Evolutionary conservation across 2,113 vertebrate genomes (phyloP).

Genomic region (Numida meleagris): DNA sequence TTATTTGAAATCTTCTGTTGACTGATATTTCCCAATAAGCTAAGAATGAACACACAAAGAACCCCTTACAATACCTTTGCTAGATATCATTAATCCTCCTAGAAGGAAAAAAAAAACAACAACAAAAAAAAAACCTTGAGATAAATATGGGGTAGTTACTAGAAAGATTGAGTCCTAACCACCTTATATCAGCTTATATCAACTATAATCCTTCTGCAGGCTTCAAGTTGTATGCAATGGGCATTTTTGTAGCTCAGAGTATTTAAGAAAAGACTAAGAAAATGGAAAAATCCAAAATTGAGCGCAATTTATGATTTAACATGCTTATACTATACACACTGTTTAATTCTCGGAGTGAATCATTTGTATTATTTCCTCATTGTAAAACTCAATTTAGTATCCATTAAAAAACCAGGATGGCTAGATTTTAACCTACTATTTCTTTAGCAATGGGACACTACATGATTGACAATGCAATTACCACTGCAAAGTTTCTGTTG

Average conservation of each 20-base stretch:
- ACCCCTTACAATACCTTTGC: background rate
- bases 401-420: background rate
- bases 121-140: too few species aligned
- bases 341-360: background rate
- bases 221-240: background rate
- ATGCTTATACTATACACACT: background rate
- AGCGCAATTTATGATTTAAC: background rate
- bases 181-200: background rate
- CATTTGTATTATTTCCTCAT: constrained; percentile 26
- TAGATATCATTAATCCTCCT: background rate
- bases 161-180: background rate
- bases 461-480: constrained; percentile 89
- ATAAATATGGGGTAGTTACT: background rate
- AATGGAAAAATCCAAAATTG: constrained; percentile 14
- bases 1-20: background rate
- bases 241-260: background rate
- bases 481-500: constrained; percentile 75
- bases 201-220: constrained; percentile 22
- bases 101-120: fast-evolving
- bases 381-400: background rate
- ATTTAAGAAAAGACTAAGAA: background rate
- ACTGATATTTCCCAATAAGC: background rate
- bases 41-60: background rate
- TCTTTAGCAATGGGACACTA: constrained; percentile 69
- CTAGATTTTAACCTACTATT: constrained; percentile 47